These are phyloP conservation scores for Lepidurus apus DNA, from an alignment of 1,140 invertebrate species.

Conservation along the genomic window DNA sequence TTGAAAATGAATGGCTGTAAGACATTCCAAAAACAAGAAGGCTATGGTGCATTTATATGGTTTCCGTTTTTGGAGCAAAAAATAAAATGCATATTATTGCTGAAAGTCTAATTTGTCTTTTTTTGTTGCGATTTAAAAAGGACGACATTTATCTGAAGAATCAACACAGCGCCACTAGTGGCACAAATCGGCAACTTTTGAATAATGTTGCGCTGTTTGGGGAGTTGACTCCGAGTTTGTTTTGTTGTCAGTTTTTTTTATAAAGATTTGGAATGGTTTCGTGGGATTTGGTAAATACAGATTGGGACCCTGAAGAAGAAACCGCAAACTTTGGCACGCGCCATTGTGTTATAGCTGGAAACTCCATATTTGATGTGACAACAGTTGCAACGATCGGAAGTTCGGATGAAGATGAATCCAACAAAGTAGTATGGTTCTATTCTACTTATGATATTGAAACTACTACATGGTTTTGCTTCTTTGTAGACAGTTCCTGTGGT, in stretches of 20 bases:
- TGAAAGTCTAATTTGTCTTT: neutral
- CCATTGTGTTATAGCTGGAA: constrained; percentile 31
- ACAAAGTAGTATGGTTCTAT: neutral
- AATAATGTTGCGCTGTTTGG: too few species aligned
- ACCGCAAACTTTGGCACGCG: constrained; percentile 33
- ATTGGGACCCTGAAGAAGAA: constrained; percentile 33
- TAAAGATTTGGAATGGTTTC: neutral
- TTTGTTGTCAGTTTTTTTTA: neutral
- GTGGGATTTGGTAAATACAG: constrained; percentile 32
- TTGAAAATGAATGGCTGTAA: neutral
- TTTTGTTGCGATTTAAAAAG: too few species aligned
- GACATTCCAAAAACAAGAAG: neutral
- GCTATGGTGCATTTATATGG: neutral
- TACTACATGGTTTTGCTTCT: neutral
- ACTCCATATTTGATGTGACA: constrained; percentile 30
- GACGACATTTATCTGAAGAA: too few species aligned
- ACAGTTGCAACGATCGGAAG: constrained; percentile 30
- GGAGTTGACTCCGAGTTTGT: too few species aligned
- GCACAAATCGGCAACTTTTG: too few species aligned
- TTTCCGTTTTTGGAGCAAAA: neutral
- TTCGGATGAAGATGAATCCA: neutral
- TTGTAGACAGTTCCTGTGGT: constrained; percentile 15
- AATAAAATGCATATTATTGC: constrained; percentile 8
- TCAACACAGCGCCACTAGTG: too few species aligned
- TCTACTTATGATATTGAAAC: neutral